phyloP scores from a whole-genome alignment of 2,888 invertebrate species.

The Panzeria rudis region DNA sequence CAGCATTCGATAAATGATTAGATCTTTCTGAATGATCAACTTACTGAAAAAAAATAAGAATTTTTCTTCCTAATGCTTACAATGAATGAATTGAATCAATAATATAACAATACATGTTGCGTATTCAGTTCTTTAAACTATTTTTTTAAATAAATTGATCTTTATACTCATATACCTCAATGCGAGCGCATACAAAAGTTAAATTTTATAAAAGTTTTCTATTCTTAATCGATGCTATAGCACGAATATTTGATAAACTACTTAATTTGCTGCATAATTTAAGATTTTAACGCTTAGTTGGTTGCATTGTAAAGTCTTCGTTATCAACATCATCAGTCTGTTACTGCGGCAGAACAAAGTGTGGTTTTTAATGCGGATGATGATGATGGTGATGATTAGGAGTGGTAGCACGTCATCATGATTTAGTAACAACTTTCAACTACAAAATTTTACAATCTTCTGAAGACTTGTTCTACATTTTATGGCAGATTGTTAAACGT shows the following conservation, averaged over 20 bases:
- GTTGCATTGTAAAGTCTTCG: no score
- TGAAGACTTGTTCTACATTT: slow-evolving; percentile 14
- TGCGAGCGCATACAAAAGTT: neutral
- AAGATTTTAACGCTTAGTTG: slow-evolving; percentile 16
- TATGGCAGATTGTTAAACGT: no score
- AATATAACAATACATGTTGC: no score
- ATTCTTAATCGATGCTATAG: neutral
- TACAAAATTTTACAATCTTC: slow-evolving; percentile 14
- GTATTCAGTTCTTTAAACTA: no score
- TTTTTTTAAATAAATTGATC: no score
- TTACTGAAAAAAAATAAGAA: no score
- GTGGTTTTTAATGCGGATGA: slow-evolving; percentile 5
- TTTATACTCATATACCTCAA: neutral
- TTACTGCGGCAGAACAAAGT: slow-evolving; percentile 3
- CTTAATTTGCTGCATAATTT: slow-evolving; percentile 38
- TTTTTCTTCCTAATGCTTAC: no score
- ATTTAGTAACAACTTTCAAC: slow-evolving; percentile 15
- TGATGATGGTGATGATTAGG: neutral
- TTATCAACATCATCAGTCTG: slow-evolving; percentile 4
- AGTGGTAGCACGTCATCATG: neutral
- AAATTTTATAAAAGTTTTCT: neutral
- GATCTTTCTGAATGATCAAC: no score
- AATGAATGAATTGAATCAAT: no score
- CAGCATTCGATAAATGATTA: no score
- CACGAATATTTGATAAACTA: slow-evolving; percentile 8